Evolutionary conservation across 2,797 vertebrate species (phyloP).

Genomic region (Sarcophilus harrisii): DNA sequence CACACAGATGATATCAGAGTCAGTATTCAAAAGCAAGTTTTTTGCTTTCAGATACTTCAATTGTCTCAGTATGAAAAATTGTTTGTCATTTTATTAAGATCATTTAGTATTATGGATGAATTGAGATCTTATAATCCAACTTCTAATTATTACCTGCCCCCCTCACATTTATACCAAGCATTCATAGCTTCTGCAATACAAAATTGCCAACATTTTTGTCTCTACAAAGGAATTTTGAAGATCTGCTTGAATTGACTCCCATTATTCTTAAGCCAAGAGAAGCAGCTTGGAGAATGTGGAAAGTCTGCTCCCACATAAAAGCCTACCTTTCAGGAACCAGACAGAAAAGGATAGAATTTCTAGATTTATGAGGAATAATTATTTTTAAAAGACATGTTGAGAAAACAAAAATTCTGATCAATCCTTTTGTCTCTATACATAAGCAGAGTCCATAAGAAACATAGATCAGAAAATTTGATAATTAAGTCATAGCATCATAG

Average conservation of each 20-base stretch:
- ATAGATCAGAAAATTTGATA: no score
- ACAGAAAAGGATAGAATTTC: background rate
- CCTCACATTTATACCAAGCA: background rate
- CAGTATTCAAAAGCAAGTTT: background rate
- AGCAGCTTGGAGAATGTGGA: background rate
- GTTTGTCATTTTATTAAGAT: background rate
- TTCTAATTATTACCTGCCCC: background rate
- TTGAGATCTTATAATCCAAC: background rate
- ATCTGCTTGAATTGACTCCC: background rate
- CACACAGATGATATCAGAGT: background rate
- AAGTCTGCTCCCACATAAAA: background rate
- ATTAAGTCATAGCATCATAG: no score
- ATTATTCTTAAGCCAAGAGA: background rate
- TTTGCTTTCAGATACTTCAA: background rate
- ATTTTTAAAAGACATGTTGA: background rate
- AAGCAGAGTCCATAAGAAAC: no score
- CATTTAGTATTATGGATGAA: background rate
- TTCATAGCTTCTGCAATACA: background rate
- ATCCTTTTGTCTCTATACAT: no score
- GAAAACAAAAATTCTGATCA: background rate
- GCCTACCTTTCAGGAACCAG: background rate
- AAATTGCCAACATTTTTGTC: background rate
- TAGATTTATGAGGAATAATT: background rate
- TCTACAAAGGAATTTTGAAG: background rate
- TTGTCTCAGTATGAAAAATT: background rate